Evolutionary conservation across 2,797 vertebrate species (phyloP), one percentile per base, ranked within the genome.

Genomic region (Tympanoctomys barrerae): DNA sequence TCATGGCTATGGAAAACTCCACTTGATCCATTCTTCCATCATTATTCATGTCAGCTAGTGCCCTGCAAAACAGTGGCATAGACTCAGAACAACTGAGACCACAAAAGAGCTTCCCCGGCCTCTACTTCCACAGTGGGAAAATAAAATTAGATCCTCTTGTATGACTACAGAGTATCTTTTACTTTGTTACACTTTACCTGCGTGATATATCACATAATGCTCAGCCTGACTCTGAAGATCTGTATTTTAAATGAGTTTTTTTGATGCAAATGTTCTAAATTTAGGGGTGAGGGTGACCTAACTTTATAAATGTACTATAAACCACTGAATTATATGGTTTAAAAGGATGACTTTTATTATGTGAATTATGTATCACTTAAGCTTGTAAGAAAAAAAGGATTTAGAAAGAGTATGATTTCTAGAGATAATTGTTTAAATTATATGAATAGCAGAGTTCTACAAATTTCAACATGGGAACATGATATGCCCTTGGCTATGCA

Each of bases 1-100:
- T 99, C 99, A 99, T 99, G 79, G 99, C 99, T 94, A 99, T 99
- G 97, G 99, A 99, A 97, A 99, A 99, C 98, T 99, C 99, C 80
- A 99, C 95, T 93, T 99, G 99, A 97, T 99, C 99, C 99, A 99
- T 99, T 70, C 99, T 99, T 7, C 99, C 99, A 89, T 99, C 99
- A 13, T 99, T 99, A 98, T 99, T 99, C 99, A 99, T 99, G 95
- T 99, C 99, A 81, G 99, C 99, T 95, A 99, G 98, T 79, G 99
- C 99, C 99, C 99, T 99, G 97, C 13, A 96, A 94, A 97, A 31
- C 88, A 87, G 61, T 39, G 59, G 68, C 78, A 54, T 12, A 46
- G 36, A 24, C 80, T 83, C 39, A 88, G 89, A 94, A 87, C 18
- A 52, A 78, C 26, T 33, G 22, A 2, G 70, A 95, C 31, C 36